Evolutionary conservation across 2,888 invertebrate genomes (phyloP), one percentile per base, ranked within the genome.

Genomic region (Noctua fimbriata): DNA sequence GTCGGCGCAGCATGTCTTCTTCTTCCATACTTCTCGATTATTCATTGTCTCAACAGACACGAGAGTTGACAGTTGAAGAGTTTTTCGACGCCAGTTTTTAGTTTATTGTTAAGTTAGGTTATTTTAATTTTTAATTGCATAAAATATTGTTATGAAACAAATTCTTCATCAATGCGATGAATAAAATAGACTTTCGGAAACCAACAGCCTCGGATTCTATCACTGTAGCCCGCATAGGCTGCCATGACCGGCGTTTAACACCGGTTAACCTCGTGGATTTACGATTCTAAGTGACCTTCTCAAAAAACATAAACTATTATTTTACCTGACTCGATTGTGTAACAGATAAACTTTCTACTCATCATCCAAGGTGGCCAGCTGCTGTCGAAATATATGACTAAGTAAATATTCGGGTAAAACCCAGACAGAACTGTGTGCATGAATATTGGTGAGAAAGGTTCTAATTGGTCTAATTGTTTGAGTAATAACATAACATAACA

Each of bases 321-420:
- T 70, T 81, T n/a, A 76, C n/a, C 81, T 5, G 70, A 3, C n/a
- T 28, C n/a, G 7, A 63, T 78, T 70, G 60, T 5, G 81, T n/a
- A 81, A 78, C 49, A 6, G 41, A 12, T n/a, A 28, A 6, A 78
- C 81, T 80, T 78, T 78, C 81, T 78, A 80, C 60, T 10, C 78
- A 63, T 81, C 81, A 4, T 1, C 16, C 70, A 71, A 78, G 60
- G 60, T 81, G 1, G 58, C 24, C 71, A 28, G 41, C 18, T 49
- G 21, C 1, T 78, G 70, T 44, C 41, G 78, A 78, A 81, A 78
- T 21, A 12, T 80, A 52, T 78, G 81, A 81, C 49, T 78, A 60
- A 69, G n/a, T 18, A 69, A 1, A 9, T 60, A 32, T 3, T 32
- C 32, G 7, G 49, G 81, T 52, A 32, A 69, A 78, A 80, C 78